Base-by-base conservation (phyloP, 2,113 vertebrate genomes). In the Micromys minutus region DNA sequence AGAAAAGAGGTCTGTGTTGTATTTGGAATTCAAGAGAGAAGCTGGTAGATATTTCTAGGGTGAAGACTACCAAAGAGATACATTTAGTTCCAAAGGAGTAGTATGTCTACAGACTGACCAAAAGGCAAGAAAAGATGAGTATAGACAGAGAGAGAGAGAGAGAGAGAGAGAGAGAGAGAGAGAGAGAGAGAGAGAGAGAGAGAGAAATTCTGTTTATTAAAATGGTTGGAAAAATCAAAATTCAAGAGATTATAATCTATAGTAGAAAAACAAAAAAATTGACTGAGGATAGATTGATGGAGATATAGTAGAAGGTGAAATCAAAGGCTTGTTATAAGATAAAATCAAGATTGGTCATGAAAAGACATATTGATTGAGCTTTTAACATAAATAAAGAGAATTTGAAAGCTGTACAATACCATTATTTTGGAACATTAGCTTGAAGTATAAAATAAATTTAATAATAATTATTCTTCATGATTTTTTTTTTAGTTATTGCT, bases 341-440 rank as follows among this genome's bases (percentile, higher is more conserved):
- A 91, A 95, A 94, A 42, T 42, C 50, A 87, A 71, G 36, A 90
- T 94, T 89, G 52, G 15, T 55, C 52, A 90, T 93, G 50, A 42
- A 95, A 91, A 45, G 81, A 69, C n/a, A 63, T 89, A 93, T n/a
- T n/a, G 24, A 6, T 91, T 96, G 50, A 17, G 69, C 67, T 95
- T 45, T 85, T 81, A 87, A 77, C 59, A 89, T 83, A 72, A 95
- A 47, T 90, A 10, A 72, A 52, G 42, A 89, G 59, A 79, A 61
- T 91, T 13, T 96, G 79, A 24, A 96, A 90, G 75, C 57, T 94
- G 90, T 79, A 36, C 34, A 9, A n/a, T 87, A 74, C 75, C 36
- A 91, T 96, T 94, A 89, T 97, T 93, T 90, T 76, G n/a, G n/a
- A 81, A 86, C 63, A 85, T 93, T 90, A 92, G 65, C 47, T 75